These are phyloP conservation scores for Tautogolabrus adspersus DNA, from an alignment of 2,113 vertebrate species.

Conservation along the genomic window DNA sequence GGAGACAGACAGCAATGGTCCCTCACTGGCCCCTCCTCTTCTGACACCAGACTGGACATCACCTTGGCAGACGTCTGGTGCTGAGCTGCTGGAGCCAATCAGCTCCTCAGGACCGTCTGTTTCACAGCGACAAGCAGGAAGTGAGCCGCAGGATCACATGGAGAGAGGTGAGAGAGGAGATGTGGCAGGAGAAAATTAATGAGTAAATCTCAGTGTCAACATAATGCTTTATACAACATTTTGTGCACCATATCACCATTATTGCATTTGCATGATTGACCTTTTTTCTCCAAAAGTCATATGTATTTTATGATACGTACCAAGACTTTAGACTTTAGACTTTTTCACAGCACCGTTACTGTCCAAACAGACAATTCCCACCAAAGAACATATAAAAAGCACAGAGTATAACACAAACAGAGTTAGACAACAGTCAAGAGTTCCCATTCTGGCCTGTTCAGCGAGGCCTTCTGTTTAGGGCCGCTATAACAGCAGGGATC, in stretches of 20 bases:
- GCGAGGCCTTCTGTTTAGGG: too few relatives aligned
- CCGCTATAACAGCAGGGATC: too few relatives aligned
- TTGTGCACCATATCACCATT: background rate
- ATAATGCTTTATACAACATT: background rate
- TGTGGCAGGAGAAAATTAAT: background rate
- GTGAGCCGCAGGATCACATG: conserved; percentile 20
- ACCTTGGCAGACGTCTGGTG: conserved; percentile 80
- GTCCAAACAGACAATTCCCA: too few relatives aligned
- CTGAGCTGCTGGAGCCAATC: conserved; percentile 70
- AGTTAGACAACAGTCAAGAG: too few relatives aligned
- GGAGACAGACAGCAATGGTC: conserved; percentile 70
- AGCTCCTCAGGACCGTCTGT: conserved; percentile 50
- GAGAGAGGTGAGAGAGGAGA: conserved; percentile 58
- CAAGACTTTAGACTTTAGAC: too few relatives aligned
- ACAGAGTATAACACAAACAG: too few relatives aligned
- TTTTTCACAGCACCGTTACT: too few relatives aligned
- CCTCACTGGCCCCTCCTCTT: conserved; percentile 53
- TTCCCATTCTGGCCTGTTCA: too few relatives aligned
- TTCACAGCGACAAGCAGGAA: conserved; percentile 36
- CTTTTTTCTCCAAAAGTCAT: too few relatives aligned
- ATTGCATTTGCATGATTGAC: background rate
- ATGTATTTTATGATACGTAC: too few relatives aligned
- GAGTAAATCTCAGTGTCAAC: background rate
- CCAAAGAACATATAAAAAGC: too few relatives aligned
- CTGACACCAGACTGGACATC: conserved; percentile 75